These are phyloP conservation scores for Podarcis muralis DNA, from an alignment of 2,113 vertebrate species.

Conservation along the genomic window DNA sequence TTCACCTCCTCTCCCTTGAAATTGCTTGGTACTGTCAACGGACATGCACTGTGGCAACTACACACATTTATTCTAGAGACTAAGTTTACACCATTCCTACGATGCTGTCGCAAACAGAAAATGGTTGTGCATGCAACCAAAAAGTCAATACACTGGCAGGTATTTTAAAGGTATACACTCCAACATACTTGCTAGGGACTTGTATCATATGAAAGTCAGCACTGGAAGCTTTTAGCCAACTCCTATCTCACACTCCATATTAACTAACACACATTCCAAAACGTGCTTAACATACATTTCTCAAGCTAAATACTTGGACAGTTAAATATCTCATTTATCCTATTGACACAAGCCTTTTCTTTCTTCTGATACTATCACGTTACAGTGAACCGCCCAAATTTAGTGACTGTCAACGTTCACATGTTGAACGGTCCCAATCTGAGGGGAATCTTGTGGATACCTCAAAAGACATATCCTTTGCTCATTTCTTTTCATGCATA, in stretches of 20 bases:
- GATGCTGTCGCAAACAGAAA: neutral
- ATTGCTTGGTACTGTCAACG: neutral
- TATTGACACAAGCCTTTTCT: slow-evolving; percentile 41
- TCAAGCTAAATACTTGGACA: slow-evolving; percentile 38
- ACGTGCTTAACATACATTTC: slow-evolving; percentile 29
- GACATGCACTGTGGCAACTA: neutral
- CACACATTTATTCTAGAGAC: neutral
- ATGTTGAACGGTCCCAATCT: neutral
- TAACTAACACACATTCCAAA: slow-evolving; percentile 43
- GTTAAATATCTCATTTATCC: slow-evolving; percentile 49
- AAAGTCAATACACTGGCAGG: neutral
- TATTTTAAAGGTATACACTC: neutral
- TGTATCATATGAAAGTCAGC: slow-evolving; percentile 25
- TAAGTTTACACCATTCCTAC: neutral
- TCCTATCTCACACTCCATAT: slow-evolving; percentile 41
- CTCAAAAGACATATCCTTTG: neutral
- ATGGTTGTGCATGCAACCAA: neutral
- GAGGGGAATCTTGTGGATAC: neutral
- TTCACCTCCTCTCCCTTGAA: neutral
- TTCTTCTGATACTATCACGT: slow-evolving; percentile 13
- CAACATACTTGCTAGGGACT: slow-evolving; percentile 46
- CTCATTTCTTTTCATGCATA: neutral
- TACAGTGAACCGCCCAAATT: neutral
- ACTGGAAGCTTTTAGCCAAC: slow-evolving; percentile 4
- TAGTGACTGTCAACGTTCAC: neutral